phyloP scores from a whole-genome alignment of 2,888 invertebrate species.

The Drosophila subsilvestris region DNA sequence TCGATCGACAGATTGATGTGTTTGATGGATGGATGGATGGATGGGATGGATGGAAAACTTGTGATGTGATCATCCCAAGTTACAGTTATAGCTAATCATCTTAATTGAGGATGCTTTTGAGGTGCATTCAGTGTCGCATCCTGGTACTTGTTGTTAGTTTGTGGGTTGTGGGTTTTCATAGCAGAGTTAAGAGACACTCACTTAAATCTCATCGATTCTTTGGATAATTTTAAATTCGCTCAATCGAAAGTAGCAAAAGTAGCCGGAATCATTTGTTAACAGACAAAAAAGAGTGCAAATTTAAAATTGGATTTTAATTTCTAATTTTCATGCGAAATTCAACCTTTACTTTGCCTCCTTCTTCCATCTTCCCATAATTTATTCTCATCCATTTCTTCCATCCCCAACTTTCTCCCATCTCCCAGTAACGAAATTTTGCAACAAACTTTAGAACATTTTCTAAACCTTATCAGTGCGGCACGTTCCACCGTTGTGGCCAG shows the following conservation, averaged over 20 bases:
- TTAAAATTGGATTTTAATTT: no score
- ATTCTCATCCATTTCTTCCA: neutral
- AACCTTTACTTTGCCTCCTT: neutral
- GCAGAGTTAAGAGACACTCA: neutral
- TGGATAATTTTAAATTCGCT: no score
- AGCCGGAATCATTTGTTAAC: neutral
- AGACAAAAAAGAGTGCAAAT: no score
- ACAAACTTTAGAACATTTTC: conserved; percentile 32
- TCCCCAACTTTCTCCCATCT: neutral
- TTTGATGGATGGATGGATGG: neutral
- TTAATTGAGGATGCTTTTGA: neutral
- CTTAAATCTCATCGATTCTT: no score
- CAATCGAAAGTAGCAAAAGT: neutral
- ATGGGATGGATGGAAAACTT: conserved; percentile 37
- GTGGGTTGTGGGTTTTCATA: neutral
- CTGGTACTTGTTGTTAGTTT: no score
- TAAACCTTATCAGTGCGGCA: conserved; percentile 49
- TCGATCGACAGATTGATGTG: neutral
- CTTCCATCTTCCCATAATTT: neutral
- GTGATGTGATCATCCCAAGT: conserved; percentile 26
- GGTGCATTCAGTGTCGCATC: neutral
- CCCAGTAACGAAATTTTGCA: conserved; percentile 15
- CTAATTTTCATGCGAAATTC: no score
- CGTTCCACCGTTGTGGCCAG: conserved; percentile 39
- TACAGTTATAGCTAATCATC: neutral